Evolutionary conservation across 2,113 vertebrate species (phyloP).

Genomic region (Geococcyx californianus): DNA sequence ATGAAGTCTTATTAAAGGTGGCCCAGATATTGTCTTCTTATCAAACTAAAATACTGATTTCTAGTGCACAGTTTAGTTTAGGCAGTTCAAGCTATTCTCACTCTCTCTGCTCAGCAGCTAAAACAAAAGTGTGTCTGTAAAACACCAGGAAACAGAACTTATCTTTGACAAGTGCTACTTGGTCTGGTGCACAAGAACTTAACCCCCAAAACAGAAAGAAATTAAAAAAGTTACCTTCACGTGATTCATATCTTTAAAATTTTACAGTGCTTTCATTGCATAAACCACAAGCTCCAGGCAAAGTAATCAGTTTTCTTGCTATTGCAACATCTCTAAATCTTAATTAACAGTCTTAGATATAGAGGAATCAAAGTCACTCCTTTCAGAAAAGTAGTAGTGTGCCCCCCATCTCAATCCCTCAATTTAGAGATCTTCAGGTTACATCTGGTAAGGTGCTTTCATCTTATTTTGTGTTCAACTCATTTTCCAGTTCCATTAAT

Average conservation of each 20-base stretch:
- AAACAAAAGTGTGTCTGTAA: slow-evolving; percentile 47
- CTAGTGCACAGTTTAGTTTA: slow-evolving; percentile 39
- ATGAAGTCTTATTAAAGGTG: background rate
- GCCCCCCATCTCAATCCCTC: slow-evolving; percentile 36
- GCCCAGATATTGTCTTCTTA: background rate
- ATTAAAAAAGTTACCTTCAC: slow-evolving; percentile 68
- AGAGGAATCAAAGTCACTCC: slow-evolving; percentile 68
- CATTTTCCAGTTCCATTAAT: slow-evolving; percentile 96
- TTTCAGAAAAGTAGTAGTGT: slow-evolving; percentile 62
- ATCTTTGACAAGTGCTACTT: slow-evolving; percentile 54
- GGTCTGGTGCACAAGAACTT: slow-evolving; percentile 52
- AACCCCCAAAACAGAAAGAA: slow-evolving; percentile 52
- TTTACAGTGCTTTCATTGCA: slow-evolving; percentile 85
- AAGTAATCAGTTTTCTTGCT: slow-evolving; percentile 73
- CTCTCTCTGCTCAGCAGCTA: slow-evolving; percentile 62
- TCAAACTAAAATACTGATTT: background rate
- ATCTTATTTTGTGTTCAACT: slow-evolving; percentile 91
- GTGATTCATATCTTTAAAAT: slow-evolving; percentile 81
- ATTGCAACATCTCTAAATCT: slow-evolving; percentile 75
- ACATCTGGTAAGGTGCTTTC: slow-evolving; percentile 58
- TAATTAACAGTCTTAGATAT: slow-evolving; percentile 77
- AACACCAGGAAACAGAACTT: slow-evolving; percentile 66
- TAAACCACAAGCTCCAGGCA: slow-evolving; percentile 77
- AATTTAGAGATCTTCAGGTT: slow-evolving; percentile 28
- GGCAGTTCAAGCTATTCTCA: slow-evolving; percentile 62